Conservation (phyloP, 2,888 invertebrate species). For the Lepidocyrtinus sp. region DNA sequence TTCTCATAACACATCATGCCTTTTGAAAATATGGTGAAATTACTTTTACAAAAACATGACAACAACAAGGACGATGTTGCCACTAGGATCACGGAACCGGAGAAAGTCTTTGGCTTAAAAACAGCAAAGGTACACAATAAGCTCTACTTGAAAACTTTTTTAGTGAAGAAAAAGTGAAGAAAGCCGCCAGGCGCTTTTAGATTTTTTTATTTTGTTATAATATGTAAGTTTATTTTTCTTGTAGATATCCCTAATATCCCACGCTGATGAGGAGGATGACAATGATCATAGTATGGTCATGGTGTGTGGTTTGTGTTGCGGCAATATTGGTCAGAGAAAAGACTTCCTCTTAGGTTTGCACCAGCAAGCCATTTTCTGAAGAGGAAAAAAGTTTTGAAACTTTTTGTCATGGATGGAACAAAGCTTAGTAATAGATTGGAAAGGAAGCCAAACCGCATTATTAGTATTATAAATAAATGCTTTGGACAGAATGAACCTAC, state of each 20-base stretch:
- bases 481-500: background rate
- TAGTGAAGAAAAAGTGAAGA: slow-evolving; percentile 27
- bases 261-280: slow-evolving; percentile 15
- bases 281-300: slow-evolving; percentile 6
- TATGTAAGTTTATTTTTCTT: slow-evolving; percentile 1
- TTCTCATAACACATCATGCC: no score
- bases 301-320: background rate
- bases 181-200: slow-evolving; percentile 46
- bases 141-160: background rate
- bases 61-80: slow-evolving; percentile 47
- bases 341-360: slow-evolving; percentile 33
- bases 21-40: slow-evolving; percentile 48
- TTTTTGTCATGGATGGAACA: slow-evolving; percentile 49
- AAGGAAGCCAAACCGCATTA: slow-evolving; percentile 6
- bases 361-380: slow-evolving; percentile 39
- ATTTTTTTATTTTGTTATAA: background rate
- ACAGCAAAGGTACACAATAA: slow-evolving; percentile 30
- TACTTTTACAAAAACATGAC: slow-evolving; percentile 57
- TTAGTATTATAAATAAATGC: slow-evolving; percentile 18
- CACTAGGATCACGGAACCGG: slow-evolving; percentile 30
- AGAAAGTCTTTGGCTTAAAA: slow-evolving; percentile 18
- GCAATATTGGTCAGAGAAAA: background rate
- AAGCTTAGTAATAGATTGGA: background rate
- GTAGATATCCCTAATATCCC: background rate
- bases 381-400: slow-evolving; percentile 37